A percentile compares a stretch with the other conserved stretches of the same genome.
Conservation (phyloP, 2,888 invertebrate genomes). For the Xiphydria camelus region DNA sequence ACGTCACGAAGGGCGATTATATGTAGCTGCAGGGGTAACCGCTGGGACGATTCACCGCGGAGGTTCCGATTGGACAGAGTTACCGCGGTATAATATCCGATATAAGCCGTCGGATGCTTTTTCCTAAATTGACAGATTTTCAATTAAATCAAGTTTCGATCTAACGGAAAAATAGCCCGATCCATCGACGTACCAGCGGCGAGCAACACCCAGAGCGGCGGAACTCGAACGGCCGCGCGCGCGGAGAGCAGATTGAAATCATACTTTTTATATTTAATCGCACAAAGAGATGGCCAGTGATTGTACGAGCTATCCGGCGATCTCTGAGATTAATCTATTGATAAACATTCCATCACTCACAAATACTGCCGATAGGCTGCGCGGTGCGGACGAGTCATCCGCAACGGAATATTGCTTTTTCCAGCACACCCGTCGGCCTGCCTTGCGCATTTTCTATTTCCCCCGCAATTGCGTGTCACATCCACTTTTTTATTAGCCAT, state of each 20-base stretch:
- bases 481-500: slow-evolving; percentile 24
- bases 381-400: slow-evolving; percentile 20
- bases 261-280: slow-evolving; percentile 51
- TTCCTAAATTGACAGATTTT: slow-evolving; percentile 58
- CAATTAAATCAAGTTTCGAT: slow-evolving; percentile 57
- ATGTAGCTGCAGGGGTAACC: too few relatives aligned
- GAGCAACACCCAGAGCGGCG: background rate
- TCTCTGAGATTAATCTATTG: slow-evolving; percentile 51
- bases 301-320: slow-evolving; percentile 42
- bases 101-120: slow-evolving; percentile 55
- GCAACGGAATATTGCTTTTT: slow-evolving; percentile 36
- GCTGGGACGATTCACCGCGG: slow-evolving; percentile 6
- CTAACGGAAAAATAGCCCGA: slow-evolving; percentile 56
- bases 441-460: background rate
- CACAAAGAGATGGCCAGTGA: slow-evolving; percentile 45
- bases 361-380: slow-evolving; percentile 22
- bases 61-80: slow-evolving; percentile 15
- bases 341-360: slow-evolving; percentile 49
- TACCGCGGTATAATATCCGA: slow-evolving; percentile 50
- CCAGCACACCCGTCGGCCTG: slow-evolving; percentile 3
- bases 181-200: slow-evolving; percentile 48
- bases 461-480: slow-evolving; percentile 20
- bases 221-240: background rate
- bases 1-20: too few relatives aligned
- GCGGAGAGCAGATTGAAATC: slow-evolving; percentile 42